Percentiles rank a stretch among this genome's conserved stretches.
Conservation (phyloP, 2,888 invertebrate species). For the Polietes domitor region DNA sequence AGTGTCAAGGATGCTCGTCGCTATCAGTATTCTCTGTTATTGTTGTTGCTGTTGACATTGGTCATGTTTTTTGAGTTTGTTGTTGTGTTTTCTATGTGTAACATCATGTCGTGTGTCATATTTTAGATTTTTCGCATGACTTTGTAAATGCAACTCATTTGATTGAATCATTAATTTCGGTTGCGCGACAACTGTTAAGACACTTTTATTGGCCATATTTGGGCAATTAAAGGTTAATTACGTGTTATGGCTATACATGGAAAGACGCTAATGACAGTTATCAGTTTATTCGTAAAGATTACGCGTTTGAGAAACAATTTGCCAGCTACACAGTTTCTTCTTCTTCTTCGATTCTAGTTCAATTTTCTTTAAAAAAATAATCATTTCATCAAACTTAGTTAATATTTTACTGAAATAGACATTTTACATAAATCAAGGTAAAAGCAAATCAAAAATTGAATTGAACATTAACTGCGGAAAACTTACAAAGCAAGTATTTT, state of each 20-base stretch:
- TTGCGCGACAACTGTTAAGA: background rate
- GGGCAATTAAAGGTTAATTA: background rate
- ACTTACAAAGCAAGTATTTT: too few species aligned
- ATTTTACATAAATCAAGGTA: too few species aligned
- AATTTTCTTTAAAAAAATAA: too few species aligned
- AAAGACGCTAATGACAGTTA: background rate
- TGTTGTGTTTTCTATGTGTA: background rate
- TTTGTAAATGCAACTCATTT: background rate
- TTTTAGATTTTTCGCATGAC: background rate
- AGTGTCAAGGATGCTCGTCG: constrained; percentile 4
- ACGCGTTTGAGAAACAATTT: too few species aligned
- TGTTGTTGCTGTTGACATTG: background rate
- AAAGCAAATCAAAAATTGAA: too few species aligned
- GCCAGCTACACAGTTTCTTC: too few species aligned
- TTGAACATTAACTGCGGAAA: too few species aligned
- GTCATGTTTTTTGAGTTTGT: background rate
- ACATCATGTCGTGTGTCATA: background rate
- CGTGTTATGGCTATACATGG: background rate
- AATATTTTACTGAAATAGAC: too few species aligned
- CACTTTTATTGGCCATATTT: background rate
- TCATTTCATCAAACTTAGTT: too few species aligned
- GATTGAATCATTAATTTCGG: background rate
- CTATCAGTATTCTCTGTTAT: background rate
- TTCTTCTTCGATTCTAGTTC: too few species aligned
- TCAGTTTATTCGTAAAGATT: too few species aligned